These are phyloP conservation scores for Oreortyx pictus DNA, from an alignment of 2,797 vertebrate species.

Conservation along the genomic window DNA sequence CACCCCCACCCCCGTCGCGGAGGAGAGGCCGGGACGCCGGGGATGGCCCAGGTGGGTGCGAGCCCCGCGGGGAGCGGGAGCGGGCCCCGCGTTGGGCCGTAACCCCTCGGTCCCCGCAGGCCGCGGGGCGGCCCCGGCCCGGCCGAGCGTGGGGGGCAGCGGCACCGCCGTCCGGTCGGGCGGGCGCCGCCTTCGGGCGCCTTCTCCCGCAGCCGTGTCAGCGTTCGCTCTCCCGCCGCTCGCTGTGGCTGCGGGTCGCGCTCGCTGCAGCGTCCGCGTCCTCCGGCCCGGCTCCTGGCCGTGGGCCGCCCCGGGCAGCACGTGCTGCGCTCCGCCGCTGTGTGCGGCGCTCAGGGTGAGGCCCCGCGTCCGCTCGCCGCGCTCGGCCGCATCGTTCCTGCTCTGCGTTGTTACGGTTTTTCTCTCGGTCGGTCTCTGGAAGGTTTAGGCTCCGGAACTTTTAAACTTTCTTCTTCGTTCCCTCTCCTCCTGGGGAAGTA, in stretches of 20 bases:
- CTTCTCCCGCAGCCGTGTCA: too few relatives aligned
- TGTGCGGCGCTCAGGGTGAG: too few relatives aligned
- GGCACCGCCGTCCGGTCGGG: too few relatives aligned
- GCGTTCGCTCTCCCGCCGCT: too few relatives aligned
- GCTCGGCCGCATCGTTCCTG: rapidly evolving
- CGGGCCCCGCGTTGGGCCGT: too few relatives aligned
- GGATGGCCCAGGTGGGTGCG: conserved; percentile 67
- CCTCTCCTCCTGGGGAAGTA: background rate
- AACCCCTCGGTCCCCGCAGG: background rate
- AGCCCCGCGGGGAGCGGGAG: background rate
- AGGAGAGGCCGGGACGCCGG: background rate
- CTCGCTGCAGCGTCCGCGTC: too few relatives aligned
- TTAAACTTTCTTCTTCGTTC: background rate
- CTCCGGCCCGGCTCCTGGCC: too few relatives aligned
- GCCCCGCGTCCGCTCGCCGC: background rate
- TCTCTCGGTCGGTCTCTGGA: rapidly evolving
- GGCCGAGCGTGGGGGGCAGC: too few relatives aligned
- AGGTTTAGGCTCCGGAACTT: background rate
- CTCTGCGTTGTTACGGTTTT: rapidly evolving
- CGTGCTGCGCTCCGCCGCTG: background rate
- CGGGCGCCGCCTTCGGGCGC: too few relatives aligned
- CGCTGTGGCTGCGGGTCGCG: too few relatives aligned
- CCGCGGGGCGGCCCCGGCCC: too few relatives aligned
- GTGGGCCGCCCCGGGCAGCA: too few relatives aligned
- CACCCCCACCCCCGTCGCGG: background rate